Evolutionary conservation across 2,113 vertebrate species (phyloP).

Genomic region (Psephotus haematonotus): DNA sequence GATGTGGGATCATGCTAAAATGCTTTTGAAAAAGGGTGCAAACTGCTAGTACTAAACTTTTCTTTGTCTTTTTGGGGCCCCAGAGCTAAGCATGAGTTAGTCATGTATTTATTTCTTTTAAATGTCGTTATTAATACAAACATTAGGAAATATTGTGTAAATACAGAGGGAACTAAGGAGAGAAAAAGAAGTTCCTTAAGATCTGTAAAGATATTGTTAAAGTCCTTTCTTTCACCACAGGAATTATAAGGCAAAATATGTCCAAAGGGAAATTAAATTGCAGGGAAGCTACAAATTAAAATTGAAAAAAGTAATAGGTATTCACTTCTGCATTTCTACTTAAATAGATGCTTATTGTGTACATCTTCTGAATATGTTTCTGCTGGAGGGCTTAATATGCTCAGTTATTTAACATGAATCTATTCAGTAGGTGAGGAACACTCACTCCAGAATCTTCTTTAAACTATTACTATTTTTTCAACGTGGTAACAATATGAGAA

Average conservation of each 20-base stretch:
- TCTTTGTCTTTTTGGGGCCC: not conserved
- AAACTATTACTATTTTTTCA: not conserved
- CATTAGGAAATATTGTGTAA: not conserved
- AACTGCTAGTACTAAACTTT: not conserved
- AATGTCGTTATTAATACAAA: not conserved
- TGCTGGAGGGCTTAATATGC: conserved; percentile 48
- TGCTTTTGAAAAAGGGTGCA: not conserved
- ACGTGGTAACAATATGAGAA: not conserved
- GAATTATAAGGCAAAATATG: not conserved
- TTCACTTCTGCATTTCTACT: conserved; percentile 32
- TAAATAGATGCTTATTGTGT: conserved; percentile 39
- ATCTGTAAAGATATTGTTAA: not conserved
- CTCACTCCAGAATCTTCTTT: conserved; percentile 9
- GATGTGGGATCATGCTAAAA: not conserved
- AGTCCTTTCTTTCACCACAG: not conserved
- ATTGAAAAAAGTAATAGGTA: conserved; percentile 3
- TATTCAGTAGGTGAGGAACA: not conserved
- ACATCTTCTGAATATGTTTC: conserved; percentile 8
- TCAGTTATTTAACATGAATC: conserved; percentile 28
- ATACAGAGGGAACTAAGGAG: not conserved
- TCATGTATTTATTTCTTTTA: not conserved
- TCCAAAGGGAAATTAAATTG: conserved; percentile 44
- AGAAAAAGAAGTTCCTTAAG: not conserved
- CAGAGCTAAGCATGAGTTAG: not conserved
- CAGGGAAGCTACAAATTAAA: conserved; percentile 50